Evolutionary conservation across 2,113 vertebrate species (phyloP).

Genomic region (Herpailurus yagouaroundi): DNA sequence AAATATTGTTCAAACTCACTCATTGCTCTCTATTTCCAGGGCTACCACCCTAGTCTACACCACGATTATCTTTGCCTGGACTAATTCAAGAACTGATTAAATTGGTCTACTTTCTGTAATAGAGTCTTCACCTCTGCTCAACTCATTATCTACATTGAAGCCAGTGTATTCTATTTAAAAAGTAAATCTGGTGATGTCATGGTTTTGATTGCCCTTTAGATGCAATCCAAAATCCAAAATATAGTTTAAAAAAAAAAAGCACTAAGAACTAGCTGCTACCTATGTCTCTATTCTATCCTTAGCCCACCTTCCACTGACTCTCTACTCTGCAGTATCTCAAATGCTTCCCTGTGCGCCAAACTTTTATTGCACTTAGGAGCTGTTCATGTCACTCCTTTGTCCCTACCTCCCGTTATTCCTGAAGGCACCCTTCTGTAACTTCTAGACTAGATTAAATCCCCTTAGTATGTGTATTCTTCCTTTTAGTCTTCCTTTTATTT

Average conservation of each 20-base stretch:
- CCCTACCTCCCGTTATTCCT: neutral
- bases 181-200: neutral
- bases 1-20: neutral
- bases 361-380: neutral
- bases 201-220: neutral
- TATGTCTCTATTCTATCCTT: neutral
- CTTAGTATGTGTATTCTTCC: neutral
- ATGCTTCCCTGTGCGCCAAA: accelerated
- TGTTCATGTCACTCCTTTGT: neutral
- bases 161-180: neutral
- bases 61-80: neutral
- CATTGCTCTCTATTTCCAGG: neutral
- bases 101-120: neutral
- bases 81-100: neutral
- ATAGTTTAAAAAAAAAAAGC: neutral
- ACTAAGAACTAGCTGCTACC: neutral
- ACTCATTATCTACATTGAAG: neutral
- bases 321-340: neutral
- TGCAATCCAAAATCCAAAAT: neutral
- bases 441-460: neutral
- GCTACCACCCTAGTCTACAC: neutral
- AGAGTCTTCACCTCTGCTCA: neutral
- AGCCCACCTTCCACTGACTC: neutral
- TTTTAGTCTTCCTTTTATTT: neutral
- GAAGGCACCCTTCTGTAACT: neutral